Evolutionary conservation across 2,888 invertebrate species (phyloP).

Genomic region (Electrophaes corylata): DNA sequence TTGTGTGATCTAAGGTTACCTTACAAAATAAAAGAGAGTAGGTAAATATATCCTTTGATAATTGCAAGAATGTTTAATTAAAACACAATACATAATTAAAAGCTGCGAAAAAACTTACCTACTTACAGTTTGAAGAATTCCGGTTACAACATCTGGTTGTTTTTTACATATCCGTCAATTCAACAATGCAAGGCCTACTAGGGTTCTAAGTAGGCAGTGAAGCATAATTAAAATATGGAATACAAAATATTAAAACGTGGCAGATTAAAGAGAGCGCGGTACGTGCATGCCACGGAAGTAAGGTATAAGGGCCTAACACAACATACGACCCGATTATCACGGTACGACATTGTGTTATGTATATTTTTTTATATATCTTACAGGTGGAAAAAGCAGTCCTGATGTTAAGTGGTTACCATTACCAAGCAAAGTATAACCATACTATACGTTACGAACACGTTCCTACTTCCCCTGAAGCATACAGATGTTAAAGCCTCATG

Average conservation of each 20-base stretch:
- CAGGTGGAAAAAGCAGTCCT: too few relatives aligned
- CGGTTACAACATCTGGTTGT: background rate
- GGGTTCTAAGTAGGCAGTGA: background rate
- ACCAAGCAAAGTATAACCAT: too few relatives aligned
- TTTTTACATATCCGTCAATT: background rate
- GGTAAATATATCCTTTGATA: too few relatives aligned
- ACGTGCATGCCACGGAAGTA: slow-evolving; percentile 61
- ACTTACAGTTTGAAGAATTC: background rate
- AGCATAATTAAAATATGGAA: background rate
- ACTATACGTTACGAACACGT: too few relatives aligned
- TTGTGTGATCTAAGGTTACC: too few relatives aligned
- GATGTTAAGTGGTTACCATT: too few relatives aligned
- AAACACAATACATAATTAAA: too few relatives aligned
- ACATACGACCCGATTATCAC: background rate
- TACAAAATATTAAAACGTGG: slow-evolving; percentile 6
- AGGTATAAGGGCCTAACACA: slow-evolving; percentile 39
- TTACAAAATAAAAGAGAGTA: too few relatives aligned
- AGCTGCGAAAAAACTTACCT: background rate
- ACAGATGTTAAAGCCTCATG: too few relatives aligned
- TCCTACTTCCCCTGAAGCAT: too few relatives aligned
- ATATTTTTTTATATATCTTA: too few relatives aligned
- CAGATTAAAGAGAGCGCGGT: slow-evolving; percentile 32
- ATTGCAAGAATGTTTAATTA: too few relatives aligned
- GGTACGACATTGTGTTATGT: background rate
- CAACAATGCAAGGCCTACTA: background rate